Base-by-base conservation (phyloP, 2,113 vertebrate species). In the Symphodus melops region DNA sequence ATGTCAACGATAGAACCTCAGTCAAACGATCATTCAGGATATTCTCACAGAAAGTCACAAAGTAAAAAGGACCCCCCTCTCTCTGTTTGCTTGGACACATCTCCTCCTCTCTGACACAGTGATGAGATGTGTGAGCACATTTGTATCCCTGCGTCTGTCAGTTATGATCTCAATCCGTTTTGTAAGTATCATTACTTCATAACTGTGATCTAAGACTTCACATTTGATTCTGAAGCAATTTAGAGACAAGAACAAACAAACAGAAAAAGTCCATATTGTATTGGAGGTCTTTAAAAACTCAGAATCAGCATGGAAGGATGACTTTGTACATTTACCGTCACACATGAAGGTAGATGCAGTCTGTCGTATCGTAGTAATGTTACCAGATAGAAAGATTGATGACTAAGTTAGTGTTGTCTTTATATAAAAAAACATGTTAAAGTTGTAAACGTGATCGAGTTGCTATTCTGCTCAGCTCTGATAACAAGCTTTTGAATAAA, bases 41-140 rank as follows among this genome's bases (percentile, higher is more conserved):
- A 25, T 28, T 28, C 56, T 63, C 44, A 51, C 36, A 52, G 60
- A 81, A 70, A 68, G 14, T 53, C 53, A 73, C 56, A 1, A 39
- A 63, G 52, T 28, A 55, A 71, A 75, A 17, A 56, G 36, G 44
- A 72, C 19, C 83, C 64, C 66, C 37, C 48, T 55, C 20, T 59
- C 64, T 48, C 3, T 13, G 3, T 44, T 52, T 73, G 17, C 21
- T 0, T 37, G 41, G 70, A 68, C 71, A 57, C 52, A 52, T 60
- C 20, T 59, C 28, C 28, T 33, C 5, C 67, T 75, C 73, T 81
- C 81, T 41, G 39, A 60, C 85, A 87, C 86, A 54, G 82, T 59
- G 80, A 85, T 72, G 69, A 76, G 84, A 77, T 42, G 79, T 60
- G 74, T 77, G 61, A 77, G 82, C 69, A 84, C 68, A 72, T 66